These are phyloP conservation scores for Condylura cristata DNA, from an alignment of 2,113 vertebrate genomes.

Conservation along the genomic window DNA sequence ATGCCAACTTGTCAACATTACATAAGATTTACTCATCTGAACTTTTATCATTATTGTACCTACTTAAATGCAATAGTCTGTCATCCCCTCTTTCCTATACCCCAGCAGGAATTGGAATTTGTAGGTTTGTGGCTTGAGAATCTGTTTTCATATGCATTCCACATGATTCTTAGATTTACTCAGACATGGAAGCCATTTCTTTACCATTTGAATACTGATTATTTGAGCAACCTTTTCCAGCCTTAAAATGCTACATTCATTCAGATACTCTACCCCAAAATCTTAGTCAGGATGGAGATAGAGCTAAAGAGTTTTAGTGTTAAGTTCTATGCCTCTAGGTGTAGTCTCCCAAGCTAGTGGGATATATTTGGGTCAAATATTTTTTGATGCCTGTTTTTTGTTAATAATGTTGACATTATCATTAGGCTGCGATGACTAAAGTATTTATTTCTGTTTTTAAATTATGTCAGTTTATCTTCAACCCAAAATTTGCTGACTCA, in stretches of 20 bases:
- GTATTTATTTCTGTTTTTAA: neutral
- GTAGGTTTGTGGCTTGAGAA: neutral
- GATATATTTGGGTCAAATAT: neutral
- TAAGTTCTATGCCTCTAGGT: neutral
- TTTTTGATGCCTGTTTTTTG: neutral
- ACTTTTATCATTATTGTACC: neutral
- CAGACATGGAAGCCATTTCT: neutral
- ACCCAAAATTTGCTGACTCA: neutral
- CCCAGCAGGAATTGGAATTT: neutral
- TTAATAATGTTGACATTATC: neutral
- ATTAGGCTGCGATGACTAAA: neutral
- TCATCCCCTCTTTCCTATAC: neutral
- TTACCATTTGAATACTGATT: neutral
- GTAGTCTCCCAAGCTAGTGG: neutral
- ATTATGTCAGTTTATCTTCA: neutral
- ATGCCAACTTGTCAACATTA: neutral
- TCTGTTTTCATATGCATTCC: neutral
- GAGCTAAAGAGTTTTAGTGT: neutral
- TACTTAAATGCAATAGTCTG: neutral
- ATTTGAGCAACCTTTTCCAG: neutral
- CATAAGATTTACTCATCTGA: neutral
- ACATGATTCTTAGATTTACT: neutral
- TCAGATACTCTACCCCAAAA: neutral
- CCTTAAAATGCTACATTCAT: neutral
- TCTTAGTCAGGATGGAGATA: neutral